A percentile compares a stretch with the other conserved stretches of the same genome.
Conservation (phyloP, 2,797 vertebrate genomes). For the Heterohyrax brucei region DNA sequence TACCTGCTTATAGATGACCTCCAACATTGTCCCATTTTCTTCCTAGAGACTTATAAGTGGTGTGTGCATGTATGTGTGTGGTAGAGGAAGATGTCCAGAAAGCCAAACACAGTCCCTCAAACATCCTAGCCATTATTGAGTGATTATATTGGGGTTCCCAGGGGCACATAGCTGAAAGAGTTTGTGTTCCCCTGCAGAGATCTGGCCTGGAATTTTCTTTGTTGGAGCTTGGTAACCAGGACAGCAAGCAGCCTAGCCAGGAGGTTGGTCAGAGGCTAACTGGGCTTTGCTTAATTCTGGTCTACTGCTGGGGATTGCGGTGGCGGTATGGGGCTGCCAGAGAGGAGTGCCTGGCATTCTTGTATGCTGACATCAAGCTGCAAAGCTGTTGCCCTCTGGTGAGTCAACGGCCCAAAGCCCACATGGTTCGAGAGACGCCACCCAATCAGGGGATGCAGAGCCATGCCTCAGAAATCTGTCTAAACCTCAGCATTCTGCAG, state of each 20-base stretch:
- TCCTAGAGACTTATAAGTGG: not conserved
- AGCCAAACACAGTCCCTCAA: not conserved
- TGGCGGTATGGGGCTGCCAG: not conserved
- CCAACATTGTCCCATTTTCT: constrained; percentile 26
- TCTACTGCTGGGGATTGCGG: not conserved
- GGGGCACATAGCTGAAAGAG: constrained; percentile 34
- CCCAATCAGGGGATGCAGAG: constrained; percentile 85
- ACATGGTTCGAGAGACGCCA: constrained; percentile 84
- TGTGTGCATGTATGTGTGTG: constrained; percentile 6
- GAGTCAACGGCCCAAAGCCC: constrained; percentile 88
- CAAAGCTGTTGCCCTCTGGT: constrained; percentile 89
- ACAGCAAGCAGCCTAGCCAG: constrained; percentile 32
- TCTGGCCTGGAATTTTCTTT: constrained; percentile 53
- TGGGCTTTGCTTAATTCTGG: constrained; percentile 69
- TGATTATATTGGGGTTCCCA: not conserved
- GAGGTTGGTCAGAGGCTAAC: constrained; percentile 62
- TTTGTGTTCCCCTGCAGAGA: constrained; percentile 18
- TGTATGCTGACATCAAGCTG: constrained; percentile 88
- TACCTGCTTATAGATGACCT: constrained; percentile 32
- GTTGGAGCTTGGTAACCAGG: not conserved
- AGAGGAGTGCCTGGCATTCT: constrained; percentile 83
- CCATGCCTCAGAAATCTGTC: constrained; percentile 78
- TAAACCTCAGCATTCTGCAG: constrained; percentile 74
- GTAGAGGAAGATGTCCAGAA: not conserved
- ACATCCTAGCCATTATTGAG: not conserved